Conservation (phyloP, 2,888 invertebrate species). For the Sphaerophoria taeniata region DNA sequence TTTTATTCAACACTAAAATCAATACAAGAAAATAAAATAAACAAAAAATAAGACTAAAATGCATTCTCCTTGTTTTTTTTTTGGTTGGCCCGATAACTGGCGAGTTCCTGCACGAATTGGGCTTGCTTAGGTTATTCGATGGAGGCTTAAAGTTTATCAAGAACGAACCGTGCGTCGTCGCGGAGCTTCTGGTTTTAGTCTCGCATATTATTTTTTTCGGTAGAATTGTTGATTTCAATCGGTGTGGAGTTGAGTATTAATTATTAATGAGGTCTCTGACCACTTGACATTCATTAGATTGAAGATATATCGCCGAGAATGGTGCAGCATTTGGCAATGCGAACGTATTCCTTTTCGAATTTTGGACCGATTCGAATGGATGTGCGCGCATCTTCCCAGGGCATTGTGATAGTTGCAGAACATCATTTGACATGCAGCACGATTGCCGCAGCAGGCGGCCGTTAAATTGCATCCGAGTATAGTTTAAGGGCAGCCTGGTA, state of each 20-base stretch:
- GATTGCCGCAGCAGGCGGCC: no score
- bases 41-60: constrained; percentile 16
- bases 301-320: no score
- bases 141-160: constrained; percentile 43
- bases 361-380: no score
- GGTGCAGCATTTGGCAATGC: no score
- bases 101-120: constrained; percentile 57
- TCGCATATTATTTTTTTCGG: constrained; percentile 71
- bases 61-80: constrained; percentile 64
- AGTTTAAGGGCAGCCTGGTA: no score
- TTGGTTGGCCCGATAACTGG: constrained; percentile 41
- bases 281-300: constrained; percentile 58
- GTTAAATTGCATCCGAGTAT: no score
- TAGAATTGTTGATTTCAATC: constrained; percentile 75
- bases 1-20: background rate
- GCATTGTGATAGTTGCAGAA: no score
- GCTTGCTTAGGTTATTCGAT: constrained; percentile 37
- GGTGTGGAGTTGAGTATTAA: constrained; percentile 80
- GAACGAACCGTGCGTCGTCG: constrained; percentile 13
- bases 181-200: constrained; percentile 37
- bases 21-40: constrained; percentile 6
- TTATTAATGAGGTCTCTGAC: constrained; percentile 70
- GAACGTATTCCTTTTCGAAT: no score
- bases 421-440: no score
- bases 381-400: no score